phyloP scores from a whole-genome alignment of 2,797 vertebrate species.

The Chrosomus eos region DNA sequence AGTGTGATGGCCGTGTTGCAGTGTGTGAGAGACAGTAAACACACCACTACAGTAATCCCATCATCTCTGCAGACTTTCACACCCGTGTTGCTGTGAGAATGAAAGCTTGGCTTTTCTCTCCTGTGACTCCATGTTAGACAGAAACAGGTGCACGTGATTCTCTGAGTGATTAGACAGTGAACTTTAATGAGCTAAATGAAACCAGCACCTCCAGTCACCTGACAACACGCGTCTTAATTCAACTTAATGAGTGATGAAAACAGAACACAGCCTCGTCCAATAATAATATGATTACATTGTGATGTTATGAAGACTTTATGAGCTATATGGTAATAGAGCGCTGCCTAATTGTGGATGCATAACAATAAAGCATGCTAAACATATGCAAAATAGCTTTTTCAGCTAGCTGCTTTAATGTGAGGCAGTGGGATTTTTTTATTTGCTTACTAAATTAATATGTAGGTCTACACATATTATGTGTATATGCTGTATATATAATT shows the following conservation, averaged over 20 bases:
- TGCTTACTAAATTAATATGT: not conserved
- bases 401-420: not conserved
- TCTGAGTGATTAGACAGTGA: not conserved
- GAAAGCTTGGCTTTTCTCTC: not conserved
- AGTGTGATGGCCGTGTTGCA: not conserved
- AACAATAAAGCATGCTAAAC: not conserved
- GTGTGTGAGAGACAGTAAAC: conserved; percentile 21
- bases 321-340: not conserved
- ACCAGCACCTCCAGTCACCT: not conserved
- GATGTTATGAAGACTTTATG: conserved; percentile 5
- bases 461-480: not conserved
- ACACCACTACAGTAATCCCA: conserved; percentile 37
- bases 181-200: not conserved
- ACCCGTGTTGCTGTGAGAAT: conserved; percentile 23
- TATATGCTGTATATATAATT: too few relatives aligned
- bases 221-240: not conserved
- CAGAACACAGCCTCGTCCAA: not conserved
- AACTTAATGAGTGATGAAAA: not conserved
- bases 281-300: not conserved
- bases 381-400: not conserved
- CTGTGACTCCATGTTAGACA: not conserved
- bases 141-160: conserved; percentile 9
- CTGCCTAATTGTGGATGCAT: not conserved
- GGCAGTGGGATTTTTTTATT: not conserved
- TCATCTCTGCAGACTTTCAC: conserved; percentile 46